These are phyloP conservation scores for Sphecodes monilicornis DNA, from an alignment of 2,888 invertebrate species.

Conservation along the genomic window DNA sequence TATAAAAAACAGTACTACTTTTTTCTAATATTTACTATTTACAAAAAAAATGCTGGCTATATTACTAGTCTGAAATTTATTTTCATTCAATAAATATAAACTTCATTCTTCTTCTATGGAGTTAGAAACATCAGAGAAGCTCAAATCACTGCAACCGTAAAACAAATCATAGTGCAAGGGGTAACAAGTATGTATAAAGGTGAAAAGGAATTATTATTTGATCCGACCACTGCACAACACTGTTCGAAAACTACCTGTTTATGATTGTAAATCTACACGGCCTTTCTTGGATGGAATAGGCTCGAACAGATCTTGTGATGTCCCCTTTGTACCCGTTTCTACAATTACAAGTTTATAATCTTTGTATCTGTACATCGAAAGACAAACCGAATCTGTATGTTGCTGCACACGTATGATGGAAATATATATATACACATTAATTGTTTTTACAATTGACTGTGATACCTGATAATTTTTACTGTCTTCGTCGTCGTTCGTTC, in stretches of 20 bases:
- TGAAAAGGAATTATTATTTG: no score
- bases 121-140: no score
- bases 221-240: conserved; percentile 48
- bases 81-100: no score
- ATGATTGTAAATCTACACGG: conserved; percentile 48
- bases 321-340: conserved; percentile 67
- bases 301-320: conserved; percentile 47
- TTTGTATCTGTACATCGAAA: conserved; percentile 71
- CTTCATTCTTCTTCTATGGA: no score
- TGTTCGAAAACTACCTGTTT: conserved; percentile 27
- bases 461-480: conserved; percentile 19
- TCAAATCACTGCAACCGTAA: no score
- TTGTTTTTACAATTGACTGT: conserved; percentile 52
- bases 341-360: conserved; percentile 55
- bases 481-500: background rate
- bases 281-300: conserved; percentile 48
- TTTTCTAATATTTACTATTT: no score
- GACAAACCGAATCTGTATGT: conserved; percentile 68
- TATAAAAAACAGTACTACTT: no score
- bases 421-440: conserved; percentile 70
- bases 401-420: conserved; percentile 66
- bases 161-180: no score
- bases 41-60: no score
- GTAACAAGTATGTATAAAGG: no score
- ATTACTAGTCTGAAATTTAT: no score